Conservation (phyloP, 1,140 invertebrate species). For the Scaptomyza hsui region DNA sequence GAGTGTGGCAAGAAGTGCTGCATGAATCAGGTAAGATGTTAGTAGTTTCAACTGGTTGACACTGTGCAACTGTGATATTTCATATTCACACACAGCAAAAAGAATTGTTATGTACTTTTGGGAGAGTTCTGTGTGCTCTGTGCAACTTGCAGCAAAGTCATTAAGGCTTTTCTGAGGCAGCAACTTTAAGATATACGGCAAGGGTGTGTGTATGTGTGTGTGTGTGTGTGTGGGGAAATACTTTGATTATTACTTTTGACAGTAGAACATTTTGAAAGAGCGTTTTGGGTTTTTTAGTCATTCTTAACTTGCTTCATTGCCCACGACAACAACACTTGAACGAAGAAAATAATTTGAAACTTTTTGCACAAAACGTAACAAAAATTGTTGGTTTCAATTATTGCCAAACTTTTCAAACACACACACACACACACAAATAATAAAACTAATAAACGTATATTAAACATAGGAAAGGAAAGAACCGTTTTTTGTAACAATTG, state of each 20-base stretch:
- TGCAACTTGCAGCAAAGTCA: slow-evolving; percentile 69
- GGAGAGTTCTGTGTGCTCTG: neutral
- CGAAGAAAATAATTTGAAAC: slow-evolving; percentile 64
- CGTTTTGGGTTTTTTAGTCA: slow-evolving; percentile 45
- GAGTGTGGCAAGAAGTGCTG: slow-evolving; percentile 19
- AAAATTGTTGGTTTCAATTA: slow-evolving; percentile 74
- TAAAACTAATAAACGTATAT: slow-evolving; percentile 35
- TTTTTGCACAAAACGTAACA: slow-evolving; percentile 63
- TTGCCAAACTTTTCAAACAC: slow-evolving; percentile 54
- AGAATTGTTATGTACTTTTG: slow-evolving; percentile 62
- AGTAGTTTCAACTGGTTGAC: slow-evolving; percentile 17
- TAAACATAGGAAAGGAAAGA: slow-evolving; percentile 14
- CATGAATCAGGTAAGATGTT: slow-evolving; percentile 25
- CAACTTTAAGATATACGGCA: slow-evolving; percentile 21
- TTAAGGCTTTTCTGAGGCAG: slow-evolving; percentile 52
- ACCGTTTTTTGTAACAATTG: slow-evolving; percentile 1
- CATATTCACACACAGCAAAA: slow-evolving; percentile 61
- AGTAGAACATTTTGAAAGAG: slow-evolving; percentile 11
- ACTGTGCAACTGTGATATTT: slow-evolving; percentile 59
- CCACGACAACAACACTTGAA: slow-evolving; percentile 43
- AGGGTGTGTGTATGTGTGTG: too few relatives aligned
- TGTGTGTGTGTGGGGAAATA: neutral
- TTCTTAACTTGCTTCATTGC: slow-evolving; percentile 70
- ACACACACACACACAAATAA: slow-evolving; percentile 52
- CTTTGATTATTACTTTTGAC: slow-evolving; percentile 58